phyloP scores from a whole-genome alignment of 2,888 invertebrate species.

The Conops quadrifasciatus region DNA sequence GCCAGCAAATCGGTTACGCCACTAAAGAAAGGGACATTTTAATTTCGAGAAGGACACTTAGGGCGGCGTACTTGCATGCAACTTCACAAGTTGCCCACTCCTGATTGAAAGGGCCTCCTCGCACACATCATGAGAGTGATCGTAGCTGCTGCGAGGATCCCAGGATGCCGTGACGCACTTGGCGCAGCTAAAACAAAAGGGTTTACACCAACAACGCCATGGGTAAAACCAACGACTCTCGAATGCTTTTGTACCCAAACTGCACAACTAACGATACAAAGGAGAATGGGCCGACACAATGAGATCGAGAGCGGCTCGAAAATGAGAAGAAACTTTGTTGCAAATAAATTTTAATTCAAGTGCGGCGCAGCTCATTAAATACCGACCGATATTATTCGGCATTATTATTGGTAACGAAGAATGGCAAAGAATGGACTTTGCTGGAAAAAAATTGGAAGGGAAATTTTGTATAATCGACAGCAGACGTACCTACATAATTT shows the following conservation, averaged over 20 bases:
- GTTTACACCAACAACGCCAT: constrained; percentile 41
- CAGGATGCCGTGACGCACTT: constrained; percentile 19
- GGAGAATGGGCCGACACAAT: constrained; percentile 49
- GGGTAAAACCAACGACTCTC: constrained; percentile 53
- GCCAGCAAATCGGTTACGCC: too few relatives aligned
- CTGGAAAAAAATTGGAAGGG: too few relatives aligned
- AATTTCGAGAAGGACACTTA: constrained; percentile 28
- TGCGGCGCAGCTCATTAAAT: constrained; percentile 1
- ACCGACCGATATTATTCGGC: background rate
- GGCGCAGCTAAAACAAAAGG: constrained; percentile 50
- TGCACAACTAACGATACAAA: constrained; percentile 52
- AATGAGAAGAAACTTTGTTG: constrained; percentile 51
- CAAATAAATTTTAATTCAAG: constrained; percentile 35
- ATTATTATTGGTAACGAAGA: background rate
- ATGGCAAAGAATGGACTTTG: background rate
- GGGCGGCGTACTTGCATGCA: constrained; percentile 29
- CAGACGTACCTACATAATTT: background rate
- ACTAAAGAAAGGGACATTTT: constrained; percentile 20
- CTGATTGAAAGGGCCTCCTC: constrained; percentile 37
- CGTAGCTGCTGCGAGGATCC: constrained; percentile 34
- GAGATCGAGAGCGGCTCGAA: constrained; percentile 38
- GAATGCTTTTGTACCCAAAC: constrained; percentile 56
- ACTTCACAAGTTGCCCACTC: constrained; percentile 40
- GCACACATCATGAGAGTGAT: constrained; percentile 13
- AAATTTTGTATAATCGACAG: too few relatives aligned